Evolutionary conservation across 2,113 vertebrate species (phyloP), one percentile per base, ranked within the genome.

Genomic region (Larimichthys crocea): DNA sequence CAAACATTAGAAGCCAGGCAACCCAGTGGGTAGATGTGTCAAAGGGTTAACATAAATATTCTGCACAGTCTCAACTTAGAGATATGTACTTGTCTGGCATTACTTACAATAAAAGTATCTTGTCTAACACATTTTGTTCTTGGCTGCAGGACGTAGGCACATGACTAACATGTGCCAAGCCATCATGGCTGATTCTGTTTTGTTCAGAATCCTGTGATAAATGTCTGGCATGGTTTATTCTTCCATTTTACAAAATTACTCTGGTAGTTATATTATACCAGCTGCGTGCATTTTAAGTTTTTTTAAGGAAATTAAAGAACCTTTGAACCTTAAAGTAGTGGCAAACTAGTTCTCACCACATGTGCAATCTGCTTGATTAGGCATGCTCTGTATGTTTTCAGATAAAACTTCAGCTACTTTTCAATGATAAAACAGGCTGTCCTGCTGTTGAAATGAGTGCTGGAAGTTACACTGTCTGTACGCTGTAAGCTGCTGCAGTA

Each of bases 61-160:
- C 57, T 70, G n/a, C 35, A 31, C 29, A 74, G 15, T 52, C 53
- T 85, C 20, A 76, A 55, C 44, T 75, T 49, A 14, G 42, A 68
- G 56, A 59, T 69, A 74, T 80, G 66, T 68, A 31, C 64, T 69
- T 9, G 49, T 80, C 31, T 85, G 48, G 49, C 46, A 24, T 70
- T 57, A 59, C 61, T 55, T 66, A 31, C 15, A 63, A 26, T 56
- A 57, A 40, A 65, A 71, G 69, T 80, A 31, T 88, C 69, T 66
- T 81, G 76, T 83, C 57, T 15, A 60, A 84, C 60, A 79, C 56
- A 78, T 63, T 79, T 61, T 72, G 19, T 64, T 78, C 63, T 78
- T 77, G 78, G 57, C 62, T 78, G n/a, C 50, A 68, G 64, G 42
- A 76, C 1, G 31, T 1, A 42, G 22, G 65, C 40, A 46, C 44